These are phyloP conservation scores for Harmothoe impar DNA, from an alignment of 2,888 invertebrate genomes.

Conservation along the genomic window DNA sequence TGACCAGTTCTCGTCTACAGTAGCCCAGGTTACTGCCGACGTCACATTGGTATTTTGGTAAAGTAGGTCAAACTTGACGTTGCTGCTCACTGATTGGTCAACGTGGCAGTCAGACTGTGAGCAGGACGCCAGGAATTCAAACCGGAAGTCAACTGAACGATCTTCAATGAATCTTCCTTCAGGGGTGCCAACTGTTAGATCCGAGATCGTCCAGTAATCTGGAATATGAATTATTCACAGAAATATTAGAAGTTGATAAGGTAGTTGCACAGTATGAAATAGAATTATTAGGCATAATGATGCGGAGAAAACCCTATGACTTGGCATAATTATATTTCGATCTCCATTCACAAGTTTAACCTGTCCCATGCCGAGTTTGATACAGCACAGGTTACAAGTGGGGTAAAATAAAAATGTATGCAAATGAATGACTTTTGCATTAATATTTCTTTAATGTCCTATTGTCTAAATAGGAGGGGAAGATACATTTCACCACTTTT, in stretches of 20 bases:
- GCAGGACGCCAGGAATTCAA: background rate
- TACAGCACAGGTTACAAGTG: too few species aligned
- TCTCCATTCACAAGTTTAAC: too few species aligned
- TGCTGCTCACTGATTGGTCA: background rate
- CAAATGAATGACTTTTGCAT: too few species aligned
- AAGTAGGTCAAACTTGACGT: constrained; percentile 6
- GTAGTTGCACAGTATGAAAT: too few species aligned
- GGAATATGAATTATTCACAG: background rate
- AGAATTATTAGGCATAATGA: too few species aligned
- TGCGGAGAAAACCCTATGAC: too few species aligned
- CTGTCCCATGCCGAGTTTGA: too few species aligned
- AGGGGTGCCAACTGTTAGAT: background rate
- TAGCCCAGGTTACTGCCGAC: background rate
- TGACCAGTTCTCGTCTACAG: constrained; percentile 46
- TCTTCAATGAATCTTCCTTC: constrained; percentile 33
- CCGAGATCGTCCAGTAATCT: background rate
- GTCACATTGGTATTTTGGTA: background rate
- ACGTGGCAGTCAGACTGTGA: background rate
- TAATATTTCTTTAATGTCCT: too few species aligned
- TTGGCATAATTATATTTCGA: too few species aligned
- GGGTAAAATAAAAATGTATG: too few species aligned
- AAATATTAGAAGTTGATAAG: background rate
- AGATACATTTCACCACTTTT: too few species aligned
- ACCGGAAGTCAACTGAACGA: background rate
- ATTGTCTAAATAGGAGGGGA: too few species aligned